Conservation (phyloP, 2,888 invertebrate species). For the Andrena marginata region DNA sequence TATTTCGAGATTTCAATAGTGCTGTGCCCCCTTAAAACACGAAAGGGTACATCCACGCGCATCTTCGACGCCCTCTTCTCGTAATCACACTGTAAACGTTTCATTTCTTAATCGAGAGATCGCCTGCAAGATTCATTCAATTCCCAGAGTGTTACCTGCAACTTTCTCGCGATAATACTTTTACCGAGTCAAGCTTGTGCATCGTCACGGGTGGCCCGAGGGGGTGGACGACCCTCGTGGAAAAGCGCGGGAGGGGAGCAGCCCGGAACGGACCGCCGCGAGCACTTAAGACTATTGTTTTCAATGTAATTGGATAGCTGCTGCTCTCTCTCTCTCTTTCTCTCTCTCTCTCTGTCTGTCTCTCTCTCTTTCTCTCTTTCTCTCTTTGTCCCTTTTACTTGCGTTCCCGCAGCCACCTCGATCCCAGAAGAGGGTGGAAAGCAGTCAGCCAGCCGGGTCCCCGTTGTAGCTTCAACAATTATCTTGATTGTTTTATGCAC, state of each 20-base stretch:
- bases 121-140: constrained; percentile 53
- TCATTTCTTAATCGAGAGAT: constrained; percentile 42
- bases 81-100: constrained; percentile 7
- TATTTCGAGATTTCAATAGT: too few species aligned
- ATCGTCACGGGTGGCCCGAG: constrained; percentile 58
- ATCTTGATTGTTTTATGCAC: constrained; percentile 85
- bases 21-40: too few species aligned
- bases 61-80: not conserved
- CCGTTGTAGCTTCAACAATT: constrained; percentile 83
- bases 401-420: constrained; percentile 65
- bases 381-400: constrained; percentile 53
- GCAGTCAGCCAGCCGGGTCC: constrained; percentile 70
- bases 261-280: constrained; percentile 78
- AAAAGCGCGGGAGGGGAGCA: constrained; percentile 55
- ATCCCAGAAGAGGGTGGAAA: constrained; percentile 69
- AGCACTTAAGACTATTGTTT: constrained; percentile 86
- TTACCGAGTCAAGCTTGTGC: constrained; percentile 68
- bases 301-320: constrained; percentile 86
- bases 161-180: constrained; percentile 61
- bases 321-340: constrained; percentile 66
- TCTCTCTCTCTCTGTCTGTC: constrained; percentile 47
- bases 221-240: constrained; percentile 71
- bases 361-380: constrained; percentile 64
- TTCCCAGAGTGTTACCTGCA: constrained; percentile 61
- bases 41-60: not conserved